Evolutionary conservation across 1,140 invertebrate genomes (phyloP).

Genomic region (Apis cerana): DNA sequence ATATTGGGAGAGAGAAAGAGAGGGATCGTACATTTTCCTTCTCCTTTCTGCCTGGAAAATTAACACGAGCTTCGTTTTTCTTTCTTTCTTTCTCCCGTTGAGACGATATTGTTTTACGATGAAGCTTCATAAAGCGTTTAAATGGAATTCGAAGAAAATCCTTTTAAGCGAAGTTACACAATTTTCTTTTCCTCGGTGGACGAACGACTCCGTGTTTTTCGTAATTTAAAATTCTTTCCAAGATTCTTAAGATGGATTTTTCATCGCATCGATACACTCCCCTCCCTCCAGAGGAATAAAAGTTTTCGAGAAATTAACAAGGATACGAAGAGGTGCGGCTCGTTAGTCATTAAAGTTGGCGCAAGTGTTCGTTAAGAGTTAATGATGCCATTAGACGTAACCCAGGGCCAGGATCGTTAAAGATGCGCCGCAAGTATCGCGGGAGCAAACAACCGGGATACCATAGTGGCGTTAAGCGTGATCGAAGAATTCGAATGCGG

Average conservation of each 20-base stretch:
- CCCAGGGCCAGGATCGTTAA: conserved; percentile 34
- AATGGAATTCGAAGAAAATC: background rate
- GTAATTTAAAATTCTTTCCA: background rate
- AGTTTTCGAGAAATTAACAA: conserved; percentile 43
- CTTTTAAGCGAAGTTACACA: background rate
- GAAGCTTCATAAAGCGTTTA: conserved; percentile 1
- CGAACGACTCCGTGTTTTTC: background rate
- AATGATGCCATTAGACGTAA: conserved; percentile 61
- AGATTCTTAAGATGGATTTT: background rate
- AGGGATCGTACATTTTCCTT: too few species aligned
- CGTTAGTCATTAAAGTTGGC: conserved; percentile 58
- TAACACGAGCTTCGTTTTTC: conserved; percentile 41
- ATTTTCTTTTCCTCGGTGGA: background rate
- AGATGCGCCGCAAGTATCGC: conserved; percentile 16
- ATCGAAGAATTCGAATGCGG: conserved; percentile 21
- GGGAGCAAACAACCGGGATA: background rate
- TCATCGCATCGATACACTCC: background rate
- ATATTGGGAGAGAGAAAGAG: conserved; percentile 15
- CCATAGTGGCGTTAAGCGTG: background rate
- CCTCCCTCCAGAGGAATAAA: background rate
- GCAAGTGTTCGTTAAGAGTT: conserved; percentile 62
- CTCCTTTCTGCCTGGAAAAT: conserved; percentile 53
- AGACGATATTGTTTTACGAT: conserved; percentile 59
- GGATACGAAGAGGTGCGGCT: conserved; percentile 30
- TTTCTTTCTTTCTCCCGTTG: background rate